Base-by-base conservation (phyloP, 1,140 invertebrate species). In the Heterodera carotae region DNA sequence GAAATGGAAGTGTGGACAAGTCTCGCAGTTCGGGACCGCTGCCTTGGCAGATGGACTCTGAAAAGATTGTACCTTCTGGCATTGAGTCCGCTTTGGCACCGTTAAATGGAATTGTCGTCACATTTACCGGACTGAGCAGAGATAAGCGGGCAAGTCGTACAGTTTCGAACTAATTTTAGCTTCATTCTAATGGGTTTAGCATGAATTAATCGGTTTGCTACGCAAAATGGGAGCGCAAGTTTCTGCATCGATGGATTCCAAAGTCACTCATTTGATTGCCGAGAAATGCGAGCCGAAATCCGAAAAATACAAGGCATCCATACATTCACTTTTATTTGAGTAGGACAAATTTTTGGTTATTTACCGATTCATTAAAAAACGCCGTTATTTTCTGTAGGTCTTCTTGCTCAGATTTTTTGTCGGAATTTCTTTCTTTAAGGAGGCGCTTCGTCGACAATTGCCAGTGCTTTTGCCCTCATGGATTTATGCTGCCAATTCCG, bases 231-330 rank as follows among this genome's bases (percentile, higher is more conserved):
- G 75, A 29, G 75, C 56, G 29, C 4, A 71, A 27, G 15, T 6
- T 66, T 27, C 10, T 3, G 1, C 34, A 18, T 12, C 22, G 5
- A 34, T 76, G 53, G 70, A 76, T 27, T 34, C 31, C n/a, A 25
- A 67, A 31, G 69, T 76, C 66, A 76, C 69, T 27, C 69, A 76
- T 27, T 25, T 76, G 60, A 48, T 76, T 34, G 75, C 75, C 5
- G 64, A 76, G 25, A 48, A 25, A 59, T 75, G 69, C 66, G 75
- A 76, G n/a, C 48, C 48, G 22, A 33, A 67, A 6, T 76, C 75
- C n/a, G n/a, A 75, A 15, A 76, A 76, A 34, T 76, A 76, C 48
- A 67, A 33, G 22, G 75, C 27, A 43, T 7, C 27, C 39, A 66
- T 36, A 10, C 43, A n/a, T n/a, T 36, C 33, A 4, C 12, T n/a